Evolutionary conservation across 2,888 invertebrate genomes (phyloP).

Genomic region (Aphidoletes aphidimyza): DNA sequence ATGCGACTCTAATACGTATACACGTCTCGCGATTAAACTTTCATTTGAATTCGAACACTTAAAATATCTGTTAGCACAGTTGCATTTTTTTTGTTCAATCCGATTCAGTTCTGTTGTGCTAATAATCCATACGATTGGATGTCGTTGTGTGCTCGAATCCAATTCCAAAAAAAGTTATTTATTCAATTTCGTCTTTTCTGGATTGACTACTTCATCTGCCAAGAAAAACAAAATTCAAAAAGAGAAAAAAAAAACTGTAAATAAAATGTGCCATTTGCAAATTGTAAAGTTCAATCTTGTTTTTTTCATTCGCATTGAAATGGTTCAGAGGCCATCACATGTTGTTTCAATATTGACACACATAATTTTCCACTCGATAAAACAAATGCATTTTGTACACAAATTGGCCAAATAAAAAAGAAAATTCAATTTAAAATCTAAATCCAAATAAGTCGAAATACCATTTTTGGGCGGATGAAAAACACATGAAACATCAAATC

Average conservation of each 20-base stretch:
- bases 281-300: not conserved
- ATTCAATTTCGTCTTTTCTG: not conserved
- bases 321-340: not conserved
- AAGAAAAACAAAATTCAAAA: not conserved
- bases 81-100: not conserved
- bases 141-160: too few species aligned
- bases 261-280: not conserved
- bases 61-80: not conserved
- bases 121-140: too few species aligned
- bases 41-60: not conserved
- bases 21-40: not conserved
- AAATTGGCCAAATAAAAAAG: too few species aligned
- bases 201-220: not conserved
- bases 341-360: not conserved
- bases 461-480: not conserved
- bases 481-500: not conserved
- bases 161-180: too few species aligned
- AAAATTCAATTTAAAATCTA: too few species aligned
- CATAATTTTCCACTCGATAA: not conserved
- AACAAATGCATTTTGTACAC: too few species aligned
- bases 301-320: too few species aligned
- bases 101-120: not conserved
- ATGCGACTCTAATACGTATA: not conserved
- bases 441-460: too few species aligned
- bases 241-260: not conserved